Evolutionary conservation across 2,888 invertebrate species (phyloP), one percentile per base, ranked within the genome.

Genomic region (Hydrotaea diabolus): DNA sequence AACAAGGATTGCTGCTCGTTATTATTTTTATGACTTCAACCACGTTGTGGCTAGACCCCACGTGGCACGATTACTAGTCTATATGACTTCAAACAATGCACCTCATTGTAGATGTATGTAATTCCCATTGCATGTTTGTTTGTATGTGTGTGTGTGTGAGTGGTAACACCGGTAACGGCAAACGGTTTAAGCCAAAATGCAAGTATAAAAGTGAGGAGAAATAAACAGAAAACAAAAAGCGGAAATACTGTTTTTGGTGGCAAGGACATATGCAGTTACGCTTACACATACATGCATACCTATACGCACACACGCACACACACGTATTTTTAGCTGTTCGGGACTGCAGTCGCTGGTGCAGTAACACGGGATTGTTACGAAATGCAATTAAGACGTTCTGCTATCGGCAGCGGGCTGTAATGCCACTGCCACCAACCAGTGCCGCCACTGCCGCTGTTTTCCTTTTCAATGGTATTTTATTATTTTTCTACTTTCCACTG

Each of bases 201-300:
- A 21, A 43, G 46, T 21, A 69, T 69, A 69, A 69, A 69, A 69
- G 69, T 69, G 69, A 69, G 46, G 69, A 69, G 19, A 31, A 66
- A 17, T 64, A 36, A 59, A 64, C n/a, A 64, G 39, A 43, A 66
- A 66, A 66, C 39, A 39, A 39, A 69, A 69, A 69, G n/a, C 69
- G 69, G 69, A 69, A 69, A 69, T 46, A 46, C 69, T 69, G 62
- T 62, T 69, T 69, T 46, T 69, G 69, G 69, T 69, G 69, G 69
- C 69, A 69, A 69, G 69, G 69, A 69, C 69, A 69, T 46, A 69
- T 69, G 62, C 62, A 62, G 62, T 62, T 62, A 59, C 23, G 13
- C 62, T 46, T 23, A 46, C 43, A 43, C 46, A 23, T 23, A 43
- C 46, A 62, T 23, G 23, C 13, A 2, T 13, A 31, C n/a, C 8